Evolutionary conservation across 2,113 vertebrate species (phyloP), one percentile per base, ranked within the genome.

Genomic region (Calypte anna): DNA sequence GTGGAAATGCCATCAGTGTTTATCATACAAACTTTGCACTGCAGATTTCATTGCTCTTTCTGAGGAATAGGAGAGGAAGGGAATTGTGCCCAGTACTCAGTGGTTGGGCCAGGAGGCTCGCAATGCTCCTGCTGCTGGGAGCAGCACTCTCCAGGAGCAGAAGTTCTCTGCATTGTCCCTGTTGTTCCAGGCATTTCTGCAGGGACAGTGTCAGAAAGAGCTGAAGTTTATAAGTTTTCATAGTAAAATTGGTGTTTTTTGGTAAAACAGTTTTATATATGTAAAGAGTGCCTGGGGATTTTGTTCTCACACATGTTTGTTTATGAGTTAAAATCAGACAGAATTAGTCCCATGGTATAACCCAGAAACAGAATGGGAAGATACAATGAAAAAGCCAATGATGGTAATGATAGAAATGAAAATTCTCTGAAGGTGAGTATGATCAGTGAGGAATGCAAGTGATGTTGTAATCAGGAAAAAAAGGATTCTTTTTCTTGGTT

Each of bases 291-390:
- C 73, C 91, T 77, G 23, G 82, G 75, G 72, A 93, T 61, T 97
- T 91, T 91, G 21, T 27, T 95, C 36, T 40, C 21, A 24, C 82
- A 50, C 54, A 86, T 94, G 82, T 93, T 96, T 94, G 67, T 91
- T 94, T 94, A 93, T 93, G 73, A 94, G 68, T 61, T 73, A 43
- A 96, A 94, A 94, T 54, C 61, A 92, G 84, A 67, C 70, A 87
- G 75, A 76, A 95, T 61, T 67, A 55, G 61, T 91, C 82, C 72
- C 87, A 33, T 44, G 57, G 75, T 90, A 77, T 77, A 94, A 36
- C 14, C 38, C 61, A 63, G 73, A 86, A 90, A 68, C 44, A 72
- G 90, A 94, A 88, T 48, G 57, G 86, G 83, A 86, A 92, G 82
- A 78, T 55, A 44, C 55, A 80, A 36, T 73, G 85, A 58, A 84